Evolutionary conservation across 64 coral and sea anemone species (phyloP).

Genomic region (Astreopora myriophthalma): DNA sequence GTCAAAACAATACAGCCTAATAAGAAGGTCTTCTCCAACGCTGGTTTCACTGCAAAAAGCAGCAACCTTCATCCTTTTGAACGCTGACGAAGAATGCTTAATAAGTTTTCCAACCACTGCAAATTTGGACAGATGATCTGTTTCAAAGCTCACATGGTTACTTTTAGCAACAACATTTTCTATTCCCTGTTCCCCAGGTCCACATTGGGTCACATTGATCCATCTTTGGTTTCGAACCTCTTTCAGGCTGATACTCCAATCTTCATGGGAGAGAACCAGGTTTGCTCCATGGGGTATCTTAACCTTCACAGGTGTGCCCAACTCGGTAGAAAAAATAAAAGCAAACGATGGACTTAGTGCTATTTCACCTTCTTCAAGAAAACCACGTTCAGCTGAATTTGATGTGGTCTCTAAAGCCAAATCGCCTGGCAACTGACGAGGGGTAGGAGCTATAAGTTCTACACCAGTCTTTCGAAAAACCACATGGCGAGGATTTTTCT

Average conservation of each 20-base stretch:
- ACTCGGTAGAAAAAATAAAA: neutral
- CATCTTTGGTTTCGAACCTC: neutral
- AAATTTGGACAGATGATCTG: conserved; percentile 16
- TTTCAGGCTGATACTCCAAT: conserved; percentile 26
- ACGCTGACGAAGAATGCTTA: neutral
- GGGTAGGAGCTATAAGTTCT: neutral
- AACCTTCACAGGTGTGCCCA: neutral
- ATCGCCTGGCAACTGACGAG: neutral
- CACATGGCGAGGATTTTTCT: neutral
- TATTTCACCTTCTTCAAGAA: neutral
- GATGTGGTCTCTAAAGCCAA: neutral
- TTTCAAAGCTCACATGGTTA: conserved; percentile 31
- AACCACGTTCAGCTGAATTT: neutral
- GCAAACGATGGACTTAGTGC: conserved; percentile 4
- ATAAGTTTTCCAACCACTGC: conserved; percentile 22
- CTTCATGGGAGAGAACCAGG: neutral
- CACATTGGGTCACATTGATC: neutral
- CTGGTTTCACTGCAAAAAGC: conserved; percentile 14
- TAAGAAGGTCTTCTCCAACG: conserved; percentile 17
- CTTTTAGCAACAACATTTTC: neutral
- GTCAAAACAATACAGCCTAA: conserved; percentile 39
- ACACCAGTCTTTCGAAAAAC: neutral
- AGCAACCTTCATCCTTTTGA: conserved; percentile 54
- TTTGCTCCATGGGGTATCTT: conserved; percentile 44
- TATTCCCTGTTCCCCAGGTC: neutral